A percentile compares a stretch with the other conserved stretches of the same genome.
These are phyloP conservation scores for Catagonus wagneri DNA, from an alignment of 2,113 vertebrate species.

Conservation along the genomic window DNA sequence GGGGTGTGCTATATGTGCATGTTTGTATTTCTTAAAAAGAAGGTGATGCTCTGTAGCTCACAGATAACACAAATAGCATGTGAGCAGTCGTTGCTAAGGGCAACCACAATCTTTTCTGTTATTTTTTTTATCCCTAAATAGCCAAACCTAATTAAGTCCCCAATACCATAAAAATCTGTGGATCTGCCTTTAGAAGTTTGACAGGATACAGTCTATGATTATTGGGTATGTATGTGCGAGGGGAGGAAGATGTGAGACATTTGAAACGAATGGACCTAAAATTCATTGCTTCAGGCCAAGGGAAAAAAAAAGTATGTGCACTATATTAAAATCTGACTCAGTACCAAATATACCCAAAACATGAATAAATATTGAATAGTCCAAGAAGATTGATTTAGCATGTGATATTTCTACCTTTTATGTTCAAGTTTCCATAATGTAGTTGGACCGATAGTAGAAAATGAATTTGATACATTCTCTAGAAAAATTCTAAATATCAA, in stretches of 20 bases:
- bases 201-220: slow-evolving; percentile 33
- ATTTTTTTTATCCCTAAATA: slow-evolving; percentile 67
- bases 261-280: slow-evolving; percentile 44
- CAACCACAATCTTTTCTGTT: slow-evolving; percentile 68
- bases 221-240: background rate
- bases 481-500: slow-evolving; percentile 60
- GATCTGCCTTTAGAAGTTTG: slow-evolving; percentile 56
- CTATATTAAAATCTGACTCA: slow-evolving; percentile 61
- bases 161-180: slow-evolving; percentile 65
- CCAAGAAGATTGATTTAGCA: slow-evolving; percentile 41
- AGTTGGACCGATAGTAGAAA: background rate
- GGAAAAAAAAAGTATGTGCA: background rate
- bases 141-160: slow-evolving; percentile 33
- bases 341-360: slow-evolving; percentile 36
- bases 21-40: slow-evolving; percentile 54
- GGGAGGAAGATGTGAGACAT: background rate
- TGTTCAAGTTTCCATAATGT: slow-evolving; percentile 59
- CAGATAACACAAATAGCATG: slow-evolving; percentile 59
- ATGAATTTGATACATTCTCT: slow-evolving; percentile 31
- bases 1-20: background rate
- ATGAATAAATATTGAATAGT: slow-evolving; percentile 64
- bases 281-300: slow-evolving; percentile 23
- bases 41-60: slow-evolving; percentile 46
- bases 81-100: slow-evolving; percentile 65
- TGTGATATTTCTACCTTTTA: slow-evolving; percentile 30